Percentiles rank a stretch among this genome's conserved stretches.
Evolutionary conservation across 2,888 invertebrate genomes (phyloP).

Genomic region (Scelioninae gen. 2): DNA sequence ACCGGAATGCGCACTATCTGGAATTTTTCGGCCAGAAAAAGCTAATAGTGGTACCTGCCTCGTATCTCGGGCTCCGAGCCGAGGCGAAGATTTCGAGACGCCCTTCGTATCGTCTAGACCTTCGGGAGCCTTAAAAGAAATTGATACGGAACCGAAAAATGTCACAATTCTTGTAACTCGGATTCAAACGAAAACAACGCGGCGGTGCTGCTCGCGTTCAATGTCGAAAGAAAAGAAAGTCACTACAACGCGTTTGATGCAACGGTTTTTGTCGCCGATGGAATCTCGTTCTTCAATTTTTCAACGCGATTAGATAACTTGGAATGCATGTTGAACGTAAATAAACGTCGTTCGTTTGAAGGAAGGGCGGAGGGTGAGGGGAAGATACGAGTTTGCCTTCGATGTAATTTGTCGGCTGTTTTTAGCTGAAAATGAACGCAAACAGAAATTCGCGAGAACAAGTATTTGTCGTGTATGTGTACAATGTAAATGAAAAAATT

Average conservation of each 20-base stretch:
- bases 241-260: constrained; percentile 23
- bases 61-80: constrained; percentile 51
- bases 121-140: constrained; percentile 61
- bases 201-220: constrained; percentile 17
- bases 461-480: no score
- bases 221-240: constrained; percentile 46
- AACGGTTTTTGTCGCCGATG: constrained; percentile 35
- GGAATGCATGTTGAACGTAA: no score
- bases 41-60: constrained; percentile 57
- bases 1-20: constrained; percentile 60
- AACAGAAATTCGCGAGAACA: no score
- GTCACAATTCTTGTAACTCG: constrained; percentile 59
- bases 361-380: no score
- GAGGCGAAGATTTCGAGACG: constrained; percentile 60
- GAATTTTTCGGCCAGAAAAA: constrained; percentile 61
- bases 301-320: constrained; percentile 25
- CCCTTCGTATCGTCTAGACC: constrained; percentile 66
- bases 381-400: no score
- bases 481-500: no score
- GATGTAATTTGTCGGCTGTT: no score
- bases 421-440: no score
- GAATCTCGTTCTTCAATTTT: constrained; percentile 35
- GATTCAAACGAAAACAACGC: constrained; percentile 48
- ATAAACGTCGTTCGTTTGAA: not conserved
- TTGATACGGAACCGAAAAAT: constrained; percentile 59